phyloP scores from a whole-genome alignment of 1,140 invertebrate species.

The Tigriopus japonicus region DNA sequence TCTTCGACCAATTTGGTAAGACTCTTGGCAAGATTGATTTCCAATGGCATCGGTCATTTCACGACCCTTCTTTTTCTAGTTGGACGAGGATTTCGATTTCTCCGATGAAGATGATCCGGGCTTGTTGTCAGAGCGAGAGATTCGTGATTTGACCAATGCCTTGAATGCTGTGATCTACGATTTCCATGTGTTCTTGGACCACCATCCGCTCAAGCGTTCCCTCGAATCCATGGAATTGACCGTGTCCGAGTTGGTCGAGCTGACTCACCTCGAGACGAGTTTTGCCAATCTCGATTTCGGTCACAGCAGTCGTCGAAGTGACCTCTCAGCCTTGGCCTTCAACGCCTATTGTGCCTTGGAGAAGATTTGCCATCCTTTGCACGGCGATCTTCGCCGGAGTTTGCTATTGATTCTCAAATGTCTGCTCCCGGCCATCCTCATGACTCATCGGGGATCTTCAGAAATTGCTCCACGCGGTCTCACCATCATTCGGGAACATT shows the following conservation, averaged over 20 bases:
- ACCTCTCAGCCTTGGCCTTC: slow-evolving; percentile 25
- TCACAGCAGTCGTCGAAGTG: slow-evolving; percentile 18
- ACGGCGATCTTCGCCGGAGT: slow-evolving; percentile 29
- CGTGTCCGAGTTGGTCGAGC: slow-evolving; percentile 28
- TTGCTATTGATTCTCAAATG: slow-evolving; percentile 30
- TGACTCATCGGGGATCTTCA: slow-evolving; percentile 23
- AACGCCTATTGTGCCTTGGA: slow-evolving; percentile 30
- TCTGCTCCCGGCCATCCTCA: slow-evolving; percentile 30
- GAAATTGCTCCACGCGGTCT: slow-evolving; percentile 27
- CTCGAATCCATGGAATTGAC: slow-evolving; percentile 29
- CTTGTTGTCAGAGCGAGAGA: slow-evolving; percentile 16
- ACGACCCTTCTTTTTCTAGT: too few species aligned
- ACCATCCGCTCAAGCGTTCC: slow-evolving; percentile 30
- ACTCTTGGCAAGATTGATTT: too few species aligned
- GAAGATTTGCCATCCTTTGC: slow-evolving; percentile 28
- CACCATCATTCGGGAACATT: slow-evolving; percentile 28
- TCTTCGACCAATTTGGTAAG: too few species aligned
- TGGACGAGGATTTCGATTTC: slow-evolving; percentile 20
- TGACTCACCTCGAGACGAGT: slow-evolving; percentile 30
- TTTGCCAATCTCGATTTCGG: slow-evolving; percentile 19
- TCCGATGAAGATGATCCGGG: slow-evolving; percentile 21
- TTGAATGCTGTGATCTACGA: slow-evolving; percentile 28
- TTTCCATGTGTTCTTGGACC: slow-evolving; percentile 27
- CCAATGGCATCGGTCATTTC: too few species aligned
- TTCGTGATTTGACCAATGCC: slow-evolving; percentile 16